These are phyloP conservation scores for Stigmatopora argus DNA, from an alignment of 2,113 vertebrate species.

Conservation along the genomic window DNA sequence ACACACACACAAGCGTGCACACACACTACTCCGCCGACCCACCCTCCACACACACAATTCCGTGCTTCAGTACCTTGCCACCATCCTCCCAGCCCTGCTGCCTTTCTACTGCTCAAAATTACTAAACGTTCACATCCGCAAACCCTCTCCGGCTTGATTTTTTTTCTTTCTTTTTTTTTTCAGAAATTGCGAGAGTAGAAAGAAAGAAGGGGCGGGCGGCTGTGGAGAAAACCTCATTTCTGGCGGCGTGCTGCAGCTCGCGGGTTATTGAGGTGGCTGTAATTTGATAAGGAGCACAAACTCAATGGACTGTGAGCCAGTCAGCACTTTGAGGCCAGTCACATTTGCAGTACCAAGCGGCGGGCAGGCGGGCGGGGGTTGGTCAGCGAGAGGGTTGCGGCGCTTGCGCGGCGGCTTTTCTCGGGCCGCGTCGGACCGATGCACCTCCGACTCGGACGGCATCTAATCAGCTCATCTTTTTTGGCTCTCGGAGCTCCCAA, in stretches of 20 bases:
- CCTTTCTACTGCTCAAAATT: not conserved
- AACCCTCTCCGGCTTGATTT: constrained; percentile 36
- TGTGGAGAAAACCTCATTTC: constrained; percentile 70
- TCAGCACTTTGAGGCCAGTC: constrained; percentile 69
- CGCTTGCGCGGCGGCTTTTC: not conserved
- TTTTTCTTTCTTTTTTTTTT: constrained; percentile 34
- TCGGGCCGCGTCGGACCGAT: not conserved
- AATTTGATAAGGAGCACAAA: constrained; percentile 75
- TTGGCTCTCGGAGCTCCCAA: constrained; percentile 44
- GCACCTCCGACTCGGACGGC: not conserved
- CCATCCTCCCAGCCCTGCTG: not conserved
- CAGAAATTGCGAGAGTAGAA: constrained; percentile 51
- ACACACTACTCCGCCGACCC: too few relatives aligned
- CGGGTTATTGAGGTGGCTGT: constrained; percentile 74
- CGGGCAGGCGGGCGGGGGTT: constrained; percentile 31
- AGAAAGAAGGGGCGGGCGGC: constrained; percentile 56
- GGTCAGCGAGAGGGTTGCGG: not conserved
- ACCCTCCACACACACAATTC: not conserved
- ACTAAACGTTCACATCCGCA: constrained; percentile 28
- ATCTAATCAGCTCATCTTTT: constrained; percentile 51
- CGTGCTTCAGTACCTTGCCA: not conserved
- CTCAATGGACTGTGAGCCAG: constrained; percentile 71
- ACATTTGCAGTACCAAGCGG: constrained; percentile 54
- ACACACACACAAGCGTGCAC: too few relatives aligned
- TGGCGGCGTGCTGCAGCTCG: constrained; percentile 62